phyloP scores from a whole-genome alignment of 2,888 invertebrate species.

The Phorcus lineatus region DNA sequence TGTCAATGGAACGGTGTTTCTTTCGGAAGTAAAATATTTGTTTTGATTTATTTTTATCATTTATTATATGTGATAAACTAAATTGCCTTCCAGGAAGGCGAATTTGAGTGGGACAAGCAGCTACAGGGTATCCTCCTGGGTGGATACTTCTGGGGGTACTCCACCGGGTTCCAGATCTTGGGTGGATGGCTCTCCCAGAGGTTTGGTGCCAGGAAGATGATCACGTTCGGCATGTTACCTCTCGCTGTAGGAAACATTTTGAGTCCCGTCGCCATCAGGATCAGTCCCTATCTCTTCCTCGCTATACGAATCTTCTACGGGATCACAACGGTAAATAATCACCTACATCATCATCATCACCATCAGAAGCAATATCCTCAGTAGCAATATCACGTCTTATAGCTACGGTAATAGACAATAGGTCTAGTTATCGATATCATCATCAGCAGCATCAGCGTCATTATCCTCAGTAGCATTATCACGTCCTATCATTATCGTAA shows the following conservation, averaged over 20 bases:
- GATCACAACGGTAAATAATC: constrained; percentile 19
- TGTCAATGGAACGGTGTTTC: no score
- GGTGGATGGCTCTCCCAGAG: constrained; percentile 50
- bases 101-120: constrained; percentile 57
- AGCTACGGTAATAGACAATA: no score
- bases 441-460: no score
- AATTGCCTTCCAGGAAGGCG: constrained; percentile 41
- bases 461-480: no score
- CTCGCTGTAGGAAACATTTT: constrained; percentile 55
- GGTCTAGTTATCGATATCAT: no score
- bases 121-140: constrained; percentile 60
- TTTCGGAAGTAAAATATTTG: no score
- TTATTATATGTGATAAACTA: no score
- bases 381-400: no score
- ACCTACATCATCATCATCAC: no score
- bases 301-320: constrained; percentile 52
- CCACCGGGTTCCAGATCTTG: constrained; percentile 57
- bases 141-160: constrained; percentile 65
- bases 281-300: constrained; percentile 58
- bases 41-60: no score
- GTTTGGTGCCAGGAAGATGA: constrained; percentile 55
- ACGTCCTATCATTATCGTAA: no score
- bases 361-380: no score
- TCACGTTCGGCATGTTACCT: constrained; percentile 58
- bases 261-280: constrained; percentile 56